phyloP scores from a whole-genome alignment of 2,797 vertebrate species.

The Sarcophilus harrisii region DNA sequence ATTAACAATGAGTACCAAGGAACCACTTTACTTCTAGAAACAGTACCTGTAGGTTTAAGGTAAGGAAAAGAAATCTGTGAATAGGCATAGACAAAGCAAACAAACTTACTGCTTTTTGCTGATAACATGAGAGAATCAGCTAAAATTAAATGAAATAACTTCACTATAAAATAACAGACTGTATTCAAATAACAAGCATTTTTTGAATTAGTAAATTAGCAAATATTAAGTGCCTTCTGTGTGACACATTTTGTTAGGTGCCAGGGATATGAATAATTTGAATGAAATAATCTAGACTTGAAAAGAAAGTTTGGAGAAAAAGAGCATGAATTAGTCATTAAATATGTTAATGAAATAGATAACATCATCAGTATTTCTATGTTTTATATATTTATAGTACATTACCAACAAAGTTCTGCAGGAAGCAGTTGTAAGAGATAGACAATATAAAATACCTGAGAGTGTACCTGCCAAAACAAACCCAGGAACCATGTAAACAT shows the following conservation, averaged over 20 bases:
- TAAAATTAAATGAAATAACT: neutral
- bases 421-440: neutral
- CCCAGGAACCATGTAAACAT: neutral
- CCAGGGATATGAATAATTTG: neutral
- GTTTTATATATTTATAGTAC: no score
- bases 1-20: no score
- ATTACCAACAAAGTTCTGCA: neutral
- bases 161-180: neutral
- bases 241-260: neutral
- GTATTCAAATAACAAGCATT: neutral
- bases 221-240: no score
- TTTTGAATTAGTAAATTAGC: neutral
- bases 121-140: neutral
- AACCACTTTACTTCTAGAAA: neutral
- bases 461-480: neutral
- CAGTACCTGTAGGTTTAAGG: neutral
- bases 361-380: neutral
- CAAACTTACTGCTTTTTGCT: neutral
- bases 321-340: neutral
- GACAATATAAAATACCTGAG: neutral
- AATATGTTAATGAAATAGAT: neutral
- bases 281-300: neutral
- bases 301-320: neutral
- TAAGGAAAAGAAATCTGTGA: neutral
- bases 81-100: neutral